Evolutionary conservation across 1,140 invertebrate genomes (phyloP), one percentile per base, ranked within the genome.

Genomic region (Phthorimaea operculella): DNA sequence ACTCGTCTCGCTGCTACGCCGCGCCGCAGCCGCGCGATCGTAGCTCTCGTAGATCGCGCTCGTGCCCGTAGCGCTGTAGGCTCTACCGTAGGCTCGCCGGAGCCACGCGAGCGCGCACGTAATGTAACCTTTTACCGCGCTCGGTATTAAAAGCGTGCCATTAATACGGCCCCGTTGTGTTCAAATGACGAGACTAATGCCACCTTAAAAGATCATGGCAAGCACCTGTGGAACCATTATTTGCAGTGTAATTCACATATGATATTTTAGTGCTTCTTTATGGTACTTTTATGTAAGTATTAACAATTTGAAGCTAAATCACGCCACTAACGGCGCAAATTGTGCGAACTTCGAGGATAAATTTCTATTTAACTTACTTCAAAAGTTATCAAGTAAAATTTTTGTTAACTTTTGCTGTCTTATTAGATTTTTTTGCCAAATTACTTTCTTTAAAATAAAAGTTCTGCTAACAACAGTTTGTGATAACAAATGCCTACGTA

Each of bases 111-210:
- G 58, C 61, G 50, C 42, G 54, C 60, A 57, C 58, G 54, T 61
- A 72, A 68, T 68, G 61, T 70, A 73, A 74, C 76, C 71, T 75
- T 72, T 70, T 63, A 63, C 64, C 67, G 65, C 59, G 57, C 58
- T 62, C 57, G 57, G 62, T 73, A 66, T 66, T 74, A 66, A 68
- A 74, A 72, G 62, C 68, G 72, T 74, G 74, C 61, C 66, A 69
- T 72, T 76, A 72, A 64, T 72, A 73, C 55, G 57, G 54, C 33
- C 64, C 63, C 58, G 62, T 69, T 70, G 70, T 78, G 68, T 70
- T 74, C 60, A 59, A 67, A 70, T 64, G 58, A 78, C 64, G 67
- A 72, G 60, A 70, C 70, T 72, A 69, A 74, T 74, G 67, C 67
- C 61, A 68, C 54, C 54, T 58, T 74, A 65, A 69, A 68, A 70